A percentile compares a stretch with the other conserved stretches of the same genome.
Evolutionary conservation across 2,888 invertebrate species (phyloP).

Genomic region (Drosophila stalkeri): DNA sequence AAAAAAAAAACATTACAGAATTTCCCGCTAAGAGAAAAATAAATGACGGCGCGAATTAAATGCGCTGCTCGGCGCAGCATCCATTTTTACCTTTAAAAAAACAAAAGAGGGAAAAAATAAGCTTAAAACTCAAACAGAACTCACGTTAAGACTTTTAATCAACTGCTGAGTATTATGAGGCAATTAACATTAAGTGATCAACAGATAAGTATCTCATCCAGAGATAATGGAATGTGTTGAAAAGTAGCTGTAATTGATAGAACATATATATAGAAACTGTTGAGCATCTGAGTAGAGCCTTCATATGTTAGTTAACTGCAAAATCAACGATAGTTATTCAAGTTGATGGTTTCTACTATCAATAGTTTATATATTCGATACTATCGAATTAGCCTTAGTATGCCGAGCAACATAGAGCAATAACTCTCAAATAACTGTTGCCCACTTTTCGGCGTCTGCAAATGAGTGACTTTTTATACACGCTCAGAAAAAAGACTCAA

Average conservation of each 20-base stretch:
- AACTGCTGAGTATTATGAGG: constrained; percentile 2
- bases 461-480: no score
- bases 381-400: no score
- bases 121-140: constrained; percentile 3
- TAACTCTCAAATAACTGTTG: no score
- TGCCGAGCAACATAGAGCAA: no score
- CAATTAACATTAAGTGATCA: constrained; percentile 7
- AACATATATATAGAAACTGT: no score
- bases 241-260: not conserved
- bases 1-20: constrained; percentile 18
- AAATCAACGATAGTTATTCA: no score
- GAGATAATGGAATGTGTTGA: not conserved
- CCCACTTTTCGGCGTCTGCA: no score
- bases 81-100: not conserved
- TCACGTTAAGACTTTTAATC: not conserved
- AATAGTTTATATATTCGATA: no score
- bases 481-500: no score
- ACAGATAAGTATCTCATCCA: not conserved
- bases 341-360: no score
- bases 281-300: no score
- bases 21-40: constrained; percentile 6
- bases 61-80: constrained; percentile 2
- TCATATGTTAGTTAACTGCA: no score
- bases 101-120: not conserved
- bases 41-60: constrained; percentile 12